A percentile compares a stretch with the other conserved stretches of the same genome.
Conservation (phyloP, 1,140 invertebrate species). For the Panonychus citri region DNA sequence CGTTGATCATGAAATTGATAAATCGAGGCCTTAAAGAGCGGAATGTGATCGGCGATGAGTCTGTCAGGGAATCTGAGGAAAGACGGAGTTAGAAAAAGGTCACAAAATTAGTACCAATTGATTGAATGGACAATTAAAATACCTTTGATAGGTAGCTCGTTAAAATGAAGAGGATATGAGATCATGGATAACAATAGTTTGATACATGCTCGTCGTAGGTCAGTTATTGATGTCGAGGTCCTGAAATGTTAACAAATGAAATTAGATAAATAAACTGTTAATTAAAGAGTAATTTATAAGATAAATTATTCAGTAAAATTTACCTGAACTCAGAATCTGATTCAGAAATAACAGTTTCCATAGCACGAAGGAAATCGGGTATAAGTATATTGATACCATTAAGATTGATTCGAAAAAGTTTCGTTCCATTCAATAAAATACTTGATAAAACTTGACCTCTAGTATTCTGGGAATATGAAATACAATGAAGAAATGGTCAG, state of each 20-base stretch:
- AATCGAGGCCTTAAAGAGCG: constrained; percentile 51
- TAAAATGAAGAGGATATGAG: constrained; percentile 71
- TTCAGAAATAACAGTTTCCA: constrained; percentile 48
- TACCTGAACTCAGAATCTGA: constrained; percentile 6
- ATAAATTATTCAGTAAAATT: too few species aligned
- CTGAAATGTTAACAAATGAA: not conserved
- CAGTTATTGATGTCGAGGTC: constrained; percentile 28
- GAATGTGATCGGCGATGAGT: constrained; percentile 34
- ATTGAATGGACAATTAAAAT: constrained; percentile 12
- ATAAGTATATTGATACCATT: constrained; percentile 75
- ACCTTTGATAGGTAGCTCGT: constrained; percentile 31
- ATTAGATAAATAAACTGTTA: not conserved
- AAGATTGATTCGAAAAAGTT: constrained; percentile 65
- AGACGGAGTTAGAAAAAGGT: not conserved
- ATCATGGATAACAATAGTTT: constrained; percentile 68
- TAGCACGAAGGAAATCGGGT: constrained; percentile 59
- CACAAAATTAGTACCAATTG: not conserved
- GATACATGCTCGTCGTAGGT: constrained; percentile 66
- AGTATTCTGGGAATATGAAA: constrained; percentile 7
- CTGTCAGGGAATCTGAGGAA: constrained; percentile 17
- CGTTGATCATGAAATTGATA: constrained; percentile 61
- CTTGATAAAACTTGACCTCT: constrained; percentile 37
- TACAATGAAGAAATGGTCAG: constrained; percentile 4
- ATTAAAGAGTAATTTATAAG: not conserved
- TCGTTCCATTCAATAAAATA: constrained; percentile 51